phyloP scores from a whole-genome alignment of 2,797 vertebrate species.

The Pitangus sulphuratus region DNA sequence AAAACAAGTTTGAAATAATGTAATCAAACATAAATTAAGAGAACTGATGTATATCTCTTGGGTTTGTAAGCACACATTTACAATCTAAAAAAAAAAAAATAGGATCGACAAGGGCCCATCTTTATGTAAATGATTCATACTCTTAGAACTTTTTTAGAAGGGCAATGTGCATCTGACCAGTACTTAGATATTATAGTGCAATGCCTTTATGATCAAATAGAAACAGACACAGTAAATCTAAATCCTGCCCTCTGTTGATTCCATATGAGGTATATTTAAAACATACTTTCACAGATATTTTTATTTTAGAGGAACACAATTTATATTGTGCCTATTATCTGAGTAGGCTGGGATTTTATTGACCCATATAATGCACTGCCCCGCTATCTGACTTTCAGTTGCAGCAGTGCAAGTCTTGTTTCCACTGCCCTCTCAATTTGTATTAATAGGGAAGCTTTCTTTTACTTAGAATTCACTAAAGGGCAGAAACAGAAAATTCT shows the following conservation, averaged over 20 bases:
- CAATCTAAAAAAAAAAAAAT: constrained; percentile 45
- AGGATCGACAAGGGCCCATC: constrained; percentile 39
- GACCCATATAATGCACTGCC: constrained; percentile 6
- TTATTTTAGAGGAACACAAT: constrained; percentile 27
- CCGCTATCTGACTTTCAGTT: neutral
- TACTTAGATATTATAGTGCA: neutral
- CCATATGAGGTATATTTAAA: neutral
- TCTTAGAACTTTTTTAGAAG: constrained; percentile 20
- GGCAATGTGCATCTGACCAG: constrained; percentile 20
- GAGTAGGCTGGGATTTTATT: constrained; percentile 55
- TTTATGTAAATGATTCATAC: constrained; percentile 50
- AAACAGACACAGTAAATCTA: neutral
- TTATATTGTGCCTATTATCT: constrained; percentile 24
- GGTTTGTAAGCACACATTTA: constrained; percentile 49
- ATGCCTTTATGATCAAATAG: neutral
- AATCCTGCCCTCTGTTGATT: neutral
- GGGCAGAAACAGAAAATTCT: constrained; percentile 5
- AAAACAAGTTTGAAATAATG: constrained; percentile 56
- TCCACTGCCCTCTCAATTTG: neutral
- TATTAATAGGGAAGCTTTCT: constrained; percentile 6
- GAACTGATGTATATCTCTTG: constrained; percentile 44
- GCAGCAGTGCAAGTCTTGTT: neutral
- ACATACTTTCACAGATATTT: neutral
- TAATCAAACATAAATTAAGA: constrained; percentile 55
- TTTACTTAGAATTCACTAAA: neutral